Evolutionary conservation across 2,113 vertebrate species (phyloP), one percentile per base, ranked within the genome.

Genomic region (Neogale vison): DNA sequence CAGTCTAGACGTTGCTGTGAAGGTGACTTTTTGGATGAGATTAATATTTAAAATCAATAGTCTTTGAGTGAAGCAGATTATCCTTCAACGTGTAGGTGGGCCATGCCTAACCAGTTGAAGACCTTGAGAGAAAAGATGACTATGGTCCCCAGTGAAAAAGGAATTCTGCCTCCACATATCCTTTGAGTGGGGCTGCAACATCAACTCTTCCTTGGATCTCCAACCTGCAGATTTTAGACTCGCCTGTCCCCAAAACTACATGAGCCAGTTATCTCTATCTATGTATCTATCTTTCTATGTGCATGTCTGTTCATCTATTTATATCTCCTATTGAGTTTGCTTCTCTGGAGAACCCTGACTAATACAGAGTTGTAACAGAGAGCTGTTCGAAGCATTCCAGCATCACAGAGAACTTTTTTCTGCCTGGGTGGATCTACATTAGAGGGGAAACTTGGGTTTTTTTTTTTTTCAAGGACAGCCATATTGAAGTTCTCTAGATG

Each of bases 191-290:
- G 87, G n/a, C 12, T 63, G 10, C 15, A 63, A 2, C 11, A 31
- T 29, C 2, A 50, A 1, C 2, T 50, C 7, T 47, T 50, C 20
- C 36, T 23, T 52, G 69, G 6, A 7, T 45, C 20, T 88, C 50
- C 18, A 72, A 7, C n/a, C 23, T 96, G 21, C 14, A 47, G 47
- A 39, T 23, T 92, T 84, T 10, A 93, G 55, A 57, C 12, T 63
- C 0, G 1, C 31, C 26, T 80, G 21, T 1, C 1, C 13, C 65
- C 14, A 36, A 26, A 80, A 50, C 4, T 69, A 4, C 15, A 4
- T 59, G 34, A 57, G 11, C 8, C 17, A 85, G 15, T 63, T 81
- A 57, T 61, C 9, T n/a, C 17, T 12, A 34, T 50, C 45, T 79
- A 47, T 18, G 15, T 29, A 47, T 26, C 42, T 47, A 17, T 45